These are phyloP conservation scores for Champsocephalus gunnari DNA, from an alignment of 2,797 vertebrate genomes.

Conservation along the genomic window DNA sequence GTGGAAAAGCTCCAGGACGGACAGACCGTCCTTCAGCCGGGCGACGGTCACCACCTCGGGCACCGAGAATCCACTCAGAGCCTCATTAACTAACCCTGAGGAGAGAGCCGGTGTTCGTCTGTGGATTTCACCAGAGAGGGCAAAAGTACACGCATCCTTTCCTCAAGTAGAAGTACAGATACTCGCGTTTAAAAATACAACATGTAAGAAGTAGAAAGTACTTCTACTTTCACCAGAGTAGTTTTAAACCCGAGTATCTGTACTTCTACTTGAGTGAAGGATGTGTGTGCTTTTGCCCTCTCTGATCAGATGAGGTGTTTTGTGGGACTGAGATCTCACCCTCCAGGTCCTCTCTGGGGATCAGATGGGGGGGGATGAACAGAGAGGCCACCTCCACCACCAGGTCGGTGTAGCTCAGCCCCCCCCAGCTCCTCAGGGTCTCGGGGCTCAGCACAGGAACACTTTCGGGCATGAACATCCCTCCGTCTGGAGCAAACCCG, in stretches of 20 bases:
- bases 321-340: conserved; percentile 78
- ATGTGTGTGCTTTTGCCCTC: no score
- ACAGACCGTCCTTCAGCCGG: conserved; percentile 84
- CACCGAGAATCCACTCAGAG: conserved; percentile 88
- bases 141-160: no score
- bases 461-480: conserved; percentile 92
- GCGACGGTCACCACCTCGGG: conserved; percentile 83
- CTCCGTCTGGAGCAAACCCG: conserved; percentile 90
- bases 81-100: conserved; percentile 85
- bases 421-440: conserved; percentile 84
- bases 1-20: conserved; percentile 93
- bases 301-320: background rate
- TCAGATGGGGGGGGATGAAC: conserved; percentile 84
- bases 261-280: no score
- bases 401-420: conserved; percentile 84
- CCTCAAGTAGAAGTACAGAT: no score
- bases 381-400: conserved; percentile 89
- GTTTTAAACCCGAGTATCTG: no score
- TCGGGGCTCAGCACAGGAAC: conserved; percentile 82
- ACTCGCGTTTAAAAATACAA: no score
- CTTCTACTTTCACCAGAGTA: no score
- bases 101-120: background rate
- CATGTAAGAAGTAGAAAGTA: no score
- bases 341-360: conserved; percentile 82
- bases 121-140: no score